Evolutionary conservation across 2,888 invertebrate species (phyloP).

Genomic region (Rhagonycha fulva): DNA sequence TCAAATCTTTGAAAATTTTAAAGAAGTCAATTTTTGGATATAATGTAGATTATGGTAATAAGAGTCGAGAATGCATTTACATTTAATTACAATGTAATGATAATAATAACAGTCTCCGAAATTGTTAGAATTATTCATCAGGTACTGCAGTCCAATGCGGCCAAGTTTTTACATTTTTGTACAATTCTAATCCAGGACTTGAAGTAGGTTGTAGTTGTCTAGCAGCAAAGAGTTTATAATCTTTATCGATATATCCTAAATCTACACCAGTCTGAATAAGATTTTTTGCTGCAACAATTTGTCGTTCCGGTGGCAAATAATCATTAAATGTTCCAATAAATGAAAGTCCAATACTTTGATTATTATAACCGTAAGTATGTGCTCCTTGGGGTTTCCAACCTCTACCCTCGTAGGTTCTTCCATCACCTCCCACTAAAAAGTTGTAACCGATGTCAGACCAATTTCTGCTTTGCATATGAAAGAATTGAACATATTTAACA

Average conservation of each 20-base stretch:
- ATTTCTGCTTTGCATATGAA: conserved; percentile 67
- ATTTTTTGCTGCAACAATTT: conserved; percentile 64
- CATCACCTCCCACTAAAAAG: conserved; percentile 80
- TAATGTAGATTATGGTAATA: too few relatives aligned
- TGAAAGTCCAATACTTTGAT: conserved; percentile 69
- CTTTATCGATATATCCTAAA: conserved; percentile 61
- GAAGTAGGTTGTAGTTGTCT: conserved; percentile 67
- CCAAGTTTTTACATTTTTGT: conserved; percentile 68
- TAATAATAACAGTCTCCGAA: neutral
- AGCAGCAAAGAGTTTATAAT: conserved; percentile 72
- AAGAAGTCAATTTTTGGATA: too few relatives aligned
- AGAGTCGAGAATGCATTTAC: neutral
- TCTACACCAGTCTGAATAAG: conserved; percentile 67
- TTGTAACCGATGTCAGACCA: conserved; percentile 78
- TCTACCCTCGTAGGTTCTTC: conserved; percentile 73
- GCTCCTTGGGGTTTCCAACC: conserved; percentile 77
- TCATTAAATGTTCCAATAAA: conserved; percentile 73
- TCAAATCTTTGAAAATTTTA: too few relatives aligned
- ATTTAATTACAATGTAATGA: neutral
- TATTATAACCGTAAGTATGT: conserved; percentile 70
- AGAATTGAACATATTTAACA: conserved; percentile 67
- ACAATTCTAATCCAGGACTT: conserved; percentile 71
- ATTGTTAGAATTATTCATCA: neutral
- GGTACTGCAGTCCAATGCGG: conserved; percentile 62
- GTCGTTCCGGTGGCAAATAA: conserved; percentile 57